A percentile compares a stretch with the other conserved stretches of the same genome.
These are phyloP conservation scores for Drosophila pseudotalamancana DNA, from an alignment of 2,888 invertebrate genomes.

Conservation along the genomic window DNA sequence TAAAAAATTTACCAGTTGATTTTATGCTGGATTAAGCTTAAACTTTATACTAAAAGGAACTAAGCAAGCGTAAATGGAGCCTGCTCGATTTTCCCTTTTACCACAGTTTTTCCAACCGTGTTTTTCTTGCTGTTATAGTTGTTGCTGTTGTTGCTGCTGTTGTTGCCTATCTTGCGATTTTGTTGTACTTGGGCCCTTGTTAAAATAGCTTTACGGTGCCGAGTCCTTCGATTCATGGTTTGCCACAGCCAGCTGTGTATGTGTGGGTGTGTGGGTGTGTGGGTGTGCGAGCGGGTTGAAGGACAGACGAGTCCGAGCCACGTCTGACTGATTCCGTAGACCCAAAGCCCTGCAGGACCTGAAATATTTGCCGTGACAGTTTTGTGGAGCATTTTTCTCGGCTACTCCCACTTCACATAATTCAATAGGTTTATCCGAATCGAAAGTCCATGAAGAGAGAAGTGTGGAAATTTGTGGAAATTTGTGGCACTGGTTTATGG, in stretches of 20 bases:
- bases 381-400: conserved; percentile 26
- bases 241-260: conserved; percentile 29
- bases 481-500: conserved; percentile 62
- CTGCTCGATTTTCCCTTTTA: conserved; percentile 25
- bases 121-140: conserved; percentile 6
- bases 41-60: conserved; percentile 81
- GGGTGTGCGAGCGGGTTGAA: conserved; percentile 30
- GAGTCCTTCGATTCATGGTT: conserved; percentile 51
- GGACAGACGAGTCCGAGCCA: conserved; percentile 49
- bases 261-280: conserved; percentile 2
- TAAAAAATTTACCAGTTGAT: conserved; percentile 81
- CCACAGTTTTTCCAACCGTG: conserved; percentile 1
- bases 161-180: conserved; percentile 48
- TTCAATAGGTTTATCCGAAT: conserved; percentile 53
- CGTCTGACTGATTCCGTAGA: conserved; percentile 57
- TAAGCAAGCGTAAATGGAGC: conserved; percentile 79
- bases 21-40: conserved; percentile 81
- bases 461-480: too few relatives aligned
- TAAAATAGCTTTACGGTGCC: conserved; percentile 73
- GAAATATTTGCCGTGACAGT: conserved; percentile 64
- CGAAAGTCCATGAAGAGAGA: conserved; percentile 67
- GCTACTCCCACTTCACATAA: conserved; percentile 27
- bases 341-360: conserved; percentile 10
- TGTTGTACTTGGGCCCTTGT: conserved; percentile 54
- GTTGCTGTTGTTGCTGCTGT: conserved; percentile 20